Evolutionary conservation across 2,888 invertebrate genomes (phyloP), one percentile per base, ranked within the genome.

Genomic region (Eremobia ochroleuca): DNA sequence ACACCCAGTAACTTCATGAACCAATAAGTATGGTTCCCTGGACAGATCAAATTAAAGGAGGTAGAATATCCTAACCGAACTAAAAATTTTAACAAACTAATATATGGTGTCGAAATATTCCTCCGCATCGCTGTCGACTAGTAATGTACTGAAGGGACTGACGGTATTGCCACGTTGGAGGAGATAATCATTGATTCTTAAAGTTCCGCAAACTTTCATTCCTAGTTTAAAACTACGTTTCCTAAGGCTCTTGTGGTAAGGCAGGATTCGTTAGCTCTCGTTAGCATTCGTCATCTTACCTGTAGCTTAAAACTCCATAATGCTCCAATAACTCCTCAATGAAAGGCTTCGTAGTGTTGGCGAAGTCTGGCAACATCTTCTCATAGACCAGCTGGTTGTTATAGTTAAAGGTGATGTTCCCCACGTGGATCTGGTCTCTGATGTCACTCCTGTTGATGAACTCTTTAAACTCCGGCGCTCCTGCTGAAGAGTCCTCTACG

Each of bases 221-320:
- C 18, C 4, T 21, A 18, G 46, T 46, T 46, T 18, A 49, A 49
- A 49, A 21, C 49, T 49, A 49, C 6, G 49, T 21, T 49, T 49
- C 43, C 43, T 43, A 43, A 43, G 13, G 43, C 13, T 43, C 21
- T 25, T 49, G 15, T 15, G 15, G 28, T 58, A 58, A 58, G 28
- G 28, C 28, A 58, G 5, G 28, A 58, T 28, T 15, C 0, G 0
- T 58, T 58, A 28, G 28, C 15, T 6, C 58, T 58, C 59, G 28
- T n/a, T n/a, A n/a, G n/a, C n/a, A n/a, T n/a, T n/a, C 28, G 8
- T 15, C 58, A 59, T 59, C 43, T 74, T 79, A 94, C 95, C 92
- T 93, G 71, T 98, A 98, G 81, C 98, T 96, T 87, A 98, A 92
- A 31, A 98, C 98, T 88, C 96, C 95, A 88, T 98, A 98, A 89